Evolutionary conservation across 2,888 invertebrate genomes (phyloP), one percentile per base, ranked within the genome.

Genomic region (Siphonodentalium dalli): DNA sequence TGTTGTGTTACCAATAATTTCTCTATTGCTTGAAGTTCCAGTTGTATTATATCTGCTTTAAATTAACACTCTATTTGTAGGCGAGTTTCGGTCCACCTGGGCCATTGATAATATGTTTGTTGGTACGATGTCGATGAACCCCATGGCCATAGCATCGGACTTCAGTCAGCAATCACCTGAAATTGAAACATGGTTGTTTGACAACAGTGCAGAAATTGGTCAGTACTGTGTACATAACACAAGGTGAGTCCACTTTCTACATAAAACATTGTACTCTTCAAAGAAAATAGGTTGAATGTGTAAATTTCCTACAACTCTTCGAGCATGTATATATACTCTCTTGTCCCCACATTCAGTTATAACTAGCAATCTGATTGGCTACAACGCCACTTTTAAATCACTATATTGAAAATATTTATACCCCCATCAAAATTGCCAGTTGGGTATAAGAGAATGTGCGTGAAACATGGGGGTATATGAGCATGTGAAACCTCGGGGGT

Each of bases 81-180:
- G 80, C 31, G 67, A 71, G 54, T 74, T 77, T 71, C 55, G 68
- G 49, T 75, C 77, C 27, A 72, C 75, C 2, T 83, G 83, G 83
- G 74, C 80, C 11, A 63, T 83, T 18, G 83, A 83, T 64, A 78
- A 82, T 54, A 57, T 82, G 37, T 77, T 75, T 54, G 74, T 82
- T 38, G 82, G 81, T 3, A 77, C 80, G 13, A 74, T 77, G 66
- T 41, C 63, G 1, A 66, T 77, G 52, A 74, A 74, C 41, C 78
- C 77, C 8, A 73, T 72, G 51, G 65, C 69, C 13, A 53, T 83
- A 35, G 66, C 73, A 40, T 81, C 81, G 42, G 69, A 71, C 45
- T 79, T 83, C 66, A 66, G 72, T 15, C 45, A 47, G 2, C 55
- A 51, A 5, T 42, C 58, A 13, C 71, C 72, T 0, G 72, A 68